Conservation (phyloP, 2,113 vertebrate genomes). For the Micromys minutus region DNA sequence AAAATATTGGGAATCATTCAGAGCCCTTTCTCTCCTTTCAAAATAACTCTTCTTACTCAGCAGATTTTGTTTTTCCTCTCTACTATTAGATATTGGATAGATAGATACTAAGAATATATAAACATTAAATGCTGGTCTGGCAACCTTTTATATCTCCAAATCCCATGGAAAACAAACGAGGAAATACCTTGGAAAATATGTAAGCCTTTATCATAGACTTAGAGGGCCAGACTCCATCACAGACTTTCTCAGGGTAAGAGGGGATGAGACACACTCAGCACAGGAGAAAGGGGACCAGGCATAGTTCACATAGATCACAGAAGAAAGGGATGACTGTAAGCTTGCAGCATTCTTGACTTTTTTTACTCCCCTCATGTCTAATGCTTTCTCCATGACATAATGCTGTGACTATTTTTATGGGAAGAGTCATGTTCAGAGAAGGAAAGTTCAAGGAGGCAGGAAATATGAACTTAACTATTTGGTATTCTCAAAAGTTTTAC, state of each 20-base stretch:
- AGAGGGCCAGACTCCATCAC: neutral
- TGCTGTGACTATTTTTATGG: neutral
- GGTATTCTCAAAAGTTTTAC: neutral
- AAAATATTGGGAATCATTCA: neutral
- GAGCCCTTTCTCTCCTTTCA: constrained; percentile 1
- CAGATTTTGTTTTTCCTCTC: neutral
- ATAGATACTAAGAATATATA: neutral
- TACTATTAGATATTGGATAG: neutral
- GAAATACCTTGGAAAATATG: neutral
- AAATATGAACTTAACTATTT: neutral
- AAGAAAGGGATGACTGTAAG: neutral
- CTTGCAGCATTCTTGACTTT: neutral
- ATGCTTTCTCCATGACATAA: neutral
- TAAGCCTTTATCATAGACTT: neutral
- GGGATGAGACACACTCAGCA: neutral
- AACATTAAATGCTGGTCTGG: neutral
- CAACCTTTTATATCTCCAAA: neutral
- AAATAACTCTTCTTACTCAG: constrained; percentile 12
- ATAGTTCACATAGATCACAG: neutral
- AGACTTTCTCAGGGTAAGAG: neutral
- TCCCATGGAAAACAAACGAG: neutral
- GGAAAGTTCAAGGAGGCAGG: neutral
- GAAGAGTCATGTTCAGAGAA: neutral
- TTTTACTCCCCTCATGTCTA: neutral
- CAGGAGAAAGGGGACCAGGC: neutral